phyloP scores from a whole-genome alignment of 2,113 vertebrate genomes.

The Corythaeola cristata region DNA sequence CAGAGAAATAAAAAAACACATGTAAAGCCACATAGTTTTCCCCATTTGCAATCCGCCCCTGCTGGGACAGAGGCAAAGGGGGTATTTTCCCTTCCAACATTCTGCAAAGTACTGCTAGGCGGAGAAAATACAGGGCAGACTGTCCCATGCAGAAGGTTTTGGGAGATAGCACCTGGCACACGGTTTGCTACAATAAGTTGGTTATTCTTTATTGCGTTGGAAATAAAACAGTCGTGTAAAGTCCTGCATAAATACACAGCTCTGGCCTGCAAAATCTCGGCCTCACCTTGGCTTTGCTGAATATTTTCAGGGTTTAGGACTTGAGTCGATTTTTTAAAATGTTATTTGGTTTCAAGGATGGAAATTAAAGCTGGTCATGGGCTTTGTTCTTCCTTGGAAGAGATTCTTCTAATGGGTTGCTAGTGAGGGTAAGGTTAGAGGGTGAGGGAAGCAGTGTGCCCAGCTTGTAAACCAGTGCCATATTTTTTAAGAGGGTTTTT shows the following conservation, averaged over 20 bases:
- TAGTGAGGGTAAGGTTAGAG: not conserved
- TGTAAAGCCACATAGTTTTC: not conserved
- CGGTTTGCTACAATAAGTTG: constrained; percentile 59
- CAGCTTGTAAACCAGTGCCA: not conserved
- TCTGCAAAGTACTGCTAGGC: constrained; percentile 38
- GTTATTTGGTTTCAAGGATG: not conserved
- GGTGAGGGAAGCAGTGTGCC: not conserved
- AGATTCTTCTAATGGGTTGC: not conserved
- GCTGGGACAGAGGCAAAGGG: not conserved
- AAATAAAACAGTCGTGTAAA: constrained; percentile 65
- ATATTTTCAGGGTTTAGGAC: not conserved
- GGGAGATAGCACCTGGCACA: constrained; percentile 52
- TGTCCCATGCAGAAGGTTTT: constrained; percentile 53
- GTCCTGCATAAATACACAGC: constrained; percentile 63
- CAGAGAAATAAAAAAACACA: not conserved
- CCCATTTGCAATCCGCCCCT: not conserved
- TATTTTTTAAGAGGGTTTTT: not conserved
- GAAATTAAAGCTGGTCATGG: not conserved
- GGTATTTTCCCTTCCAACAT: constrained; percentile 22
- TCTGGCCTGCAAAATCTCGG: constrained; percentile 7
- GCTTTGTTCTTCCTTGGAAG: not conserved
- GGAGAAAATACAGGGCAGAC: constrained; percentile 44
- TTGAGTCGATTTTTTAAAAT: not conserved
- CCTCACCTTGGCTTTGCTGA: constrained; percentile 34
- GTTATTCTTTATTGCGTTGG: constrained; percentile 67